Evolutionary conservation across 1,140 invertebrate genomes (phyloP), one percentile per base, ranked within the genome.

Genomic region (Drosophila lini): DNA sequence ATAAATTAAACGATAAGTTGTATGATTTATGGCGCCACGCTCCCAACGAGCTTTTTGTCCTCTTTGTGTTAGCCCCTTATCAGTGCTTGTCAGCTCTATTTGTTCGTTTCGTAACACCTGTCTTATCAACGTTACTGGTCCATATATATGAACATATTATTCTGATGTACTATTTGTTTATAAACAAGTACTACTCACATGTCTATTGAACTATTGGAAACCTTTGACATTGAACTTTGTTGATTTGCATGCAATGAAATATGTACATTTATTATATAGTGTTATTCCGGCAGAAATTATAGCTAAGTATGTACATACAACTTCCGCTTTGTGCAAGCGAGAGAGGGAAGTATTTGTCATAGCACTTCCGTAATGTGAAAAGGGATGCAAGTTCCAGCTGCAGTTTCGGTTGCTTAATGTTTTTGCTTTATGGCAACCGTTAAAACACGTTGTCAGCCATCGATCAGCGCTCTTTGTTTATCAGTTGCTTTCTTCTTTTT

Each of bases 41-140:
- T n/a, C 8, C 7, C 47, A 15, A 15, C 5, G 15, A 38, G 34
- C 36, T 67, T 41, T 61, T 36, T 38, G 25, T 44, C 5, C 16
- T 60, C 38, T 68, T 60, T 77, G 61, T 77, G 16, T 69, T 19
- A 16, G 11, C 31, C n/a, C 16, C 74, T 78, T 70, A 78, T 78
- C 75, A 78, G 42, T 15, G 19, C 59, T 50, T 45, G 38, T 28
- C 36, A 70, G 57, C 42, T 52, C 22, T 76, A 41, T 59, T 74
- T 16, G 50, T 74, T 4, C 15, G 44, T 78, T 78, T 78, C 74
- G 36, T 78, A 70, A 78, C 58, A 65, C 16, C 28, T 9, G 10
- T 52, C 65, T 78, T 78, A 78, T 78, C 75, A 70, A 65, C 28
- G 3, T 25, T 19, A 41, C 34, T 44, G 47, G 28, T 52, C 11